Percentiles rank a stretch among this genome's conserved stretches.
These are phyloP conservation scores for Danio aesculapii DNA, from an alignment of 2,797 vertebrate genomes.

Conservation along the genomic window DNA sequence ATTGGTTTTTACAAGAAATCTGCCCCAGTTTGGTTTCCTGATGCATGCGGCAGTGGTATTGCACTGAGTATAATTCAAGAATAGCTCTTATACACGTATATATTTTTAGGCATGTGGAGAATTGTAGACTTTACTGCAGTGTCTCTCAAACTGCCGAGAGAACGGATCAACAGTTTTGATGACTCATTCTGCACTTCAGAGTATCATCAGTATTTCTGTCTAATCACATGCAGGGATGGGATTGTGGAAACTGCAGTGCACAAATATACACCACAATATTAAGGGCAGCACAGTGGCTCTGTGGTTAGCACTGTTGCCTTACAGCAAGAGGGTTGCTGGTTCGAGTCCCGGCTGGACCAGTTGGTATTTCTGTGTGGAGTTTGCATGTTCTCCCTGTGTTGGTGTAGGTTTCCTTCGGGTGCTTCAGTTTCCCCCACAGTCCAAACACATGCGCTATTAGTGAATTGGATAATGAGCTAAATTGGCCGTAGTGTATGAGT, in stretches of 20 bases:
- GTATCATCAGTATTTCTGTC: constrained; percentile 1
- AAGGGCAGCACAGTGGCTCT: too few species aligned
- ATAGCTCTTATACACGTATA: background rate
- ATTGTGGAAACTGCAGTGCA: background rate
- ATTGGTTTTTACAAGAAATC: background rate
- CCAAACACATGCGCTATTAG: too few species aligned
- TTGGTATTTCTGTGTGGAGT: too few species aligned
- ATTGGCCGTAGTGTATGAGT: too few species aligned
- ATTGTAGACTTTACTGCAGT: background rate
- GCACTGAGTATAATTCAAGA: background rate
- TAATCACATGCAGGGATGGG: background rate
- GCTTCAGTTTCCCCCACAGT: too few species aligned
- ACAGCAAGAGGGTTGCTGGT: too few species aligned
- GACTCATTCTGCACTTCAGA: constrained; percentile 9
- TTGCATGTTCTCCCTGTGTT: too few species aligned
- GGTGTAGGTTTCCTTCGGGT: too few species aligned
- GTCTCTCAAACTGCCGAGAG: background rate
- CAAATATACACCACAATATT: background rate
- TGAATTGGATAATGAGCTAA: too few species aligned
- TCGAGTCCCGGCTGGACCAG: too few species aligned
- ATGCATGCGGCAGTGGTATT: background rate
- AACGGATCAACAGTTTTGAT: background rate
- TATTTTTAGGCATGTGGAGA: background rate
- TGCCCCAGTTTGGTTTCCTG: background rate
- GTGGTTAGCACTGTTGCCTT: too few species aligned